A percentile compares a stretch with the other conserved stretches of the same genome.
Evolutionary conservation across 2,113 vertebrate species (phyloP).

Genomic region (Melospiza georgiana): DNA sequence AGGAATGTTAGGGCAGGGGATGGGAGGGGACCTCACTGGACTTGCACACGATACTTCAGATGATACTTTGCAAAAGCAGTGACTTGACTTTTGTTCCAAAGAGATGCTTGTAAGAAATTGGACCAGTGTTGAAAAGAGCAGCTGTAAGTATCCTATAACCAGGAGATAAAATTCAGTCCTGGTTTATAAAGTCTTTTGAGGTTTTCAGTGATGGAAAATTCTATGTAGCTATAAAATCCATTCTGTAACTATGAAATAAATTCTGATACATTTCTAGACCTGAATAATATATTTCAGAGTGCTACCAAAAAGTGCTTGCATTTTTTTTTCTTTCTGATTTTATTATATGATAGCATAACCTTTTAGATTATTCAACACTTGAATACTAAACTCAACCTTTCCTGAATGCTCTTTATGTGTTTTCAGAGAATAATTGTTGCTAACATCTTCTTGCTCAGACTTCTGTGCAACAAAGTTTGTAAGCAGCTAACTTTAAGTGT

Average conservation of each 20-base stretch:
- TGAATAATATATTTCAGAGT: neutral
- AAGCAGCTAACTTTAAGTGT: neutral
- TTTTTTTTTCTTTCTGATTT: neutral
- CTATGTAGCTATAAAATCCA: neutral
- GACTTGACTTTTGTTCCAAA: neutral
- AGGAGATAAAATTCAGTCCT: neutral
- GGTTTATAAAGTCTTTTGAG: neutral
- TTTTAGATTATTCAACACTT: neutral
- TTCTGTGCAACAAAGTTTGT: neutral
- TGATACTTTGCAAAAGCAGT: neutral
- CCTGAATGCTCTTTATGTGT: neutral
- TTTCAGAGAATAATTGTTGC: neutral
- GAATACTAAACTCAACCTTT: neutral
- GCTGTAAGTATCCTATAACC: neutral
- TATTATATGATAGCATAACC: neutral
- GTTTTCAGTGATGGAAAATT: neutral
- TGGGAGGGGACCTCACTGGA: neutral
- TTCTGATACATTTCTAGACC: neutral
- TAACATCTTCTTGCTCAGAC: neutral
- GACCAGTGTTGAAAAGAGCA: neutral
- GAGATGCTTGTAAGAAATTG: neutral
- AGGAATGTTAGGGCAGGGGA: neutral
- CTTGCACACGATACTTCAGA: neutral
- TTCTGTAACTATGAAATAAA: conserved; percentile 6
- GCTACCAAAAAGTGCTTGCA: neutral